Base-by-base conservation (phyloP, 2,113 vertebrate species). In the Rhea americana region DNA sequence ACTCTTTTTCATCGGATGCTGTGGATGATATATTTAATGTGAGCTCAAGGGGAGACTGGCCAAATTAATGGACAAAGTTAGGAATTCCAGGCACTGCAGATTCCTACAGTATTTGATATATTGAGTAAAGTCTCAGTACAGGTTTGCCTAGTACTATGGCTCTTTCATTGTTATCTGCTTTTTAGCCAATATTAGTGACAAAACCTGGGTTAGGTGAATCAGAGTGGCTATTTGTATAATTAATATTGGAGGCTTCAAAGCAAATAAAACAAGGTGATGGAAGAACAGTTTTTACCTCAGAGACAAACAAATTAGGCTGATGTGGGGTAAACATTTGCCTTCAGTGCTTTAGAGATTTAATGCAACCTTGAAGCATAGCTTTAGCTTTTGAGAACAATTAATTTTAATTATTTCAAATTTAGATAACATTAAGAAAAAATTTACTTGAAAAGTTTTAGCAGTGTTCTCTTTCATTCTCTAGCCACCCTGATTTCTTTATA, bases 141-240 rank as follows among this genome's bases (percentile, higher is more conserved):
- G 25, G 1, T 8, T 70, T 71, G 0, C 13, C 5, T 78, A 18
- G 3, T 51, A 5, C 67, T 75, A 19, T 1, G 79, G 24, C 3
- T 10, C 10, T 43, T 28, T 8, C 9, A 3, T 66, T 68, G 1
- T 4, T n/a, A 72, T 92, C 62, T 51, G 35, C 3, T 75, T 91
- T 71, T 25, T 9, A 28, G 39, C 24, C 14, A 67, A 18, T 63
- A 1, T 26, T 62, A 56, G 4, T 0, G 1, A 39, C 8, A 85
- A 9, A 58, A 58, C 6, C 28, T 58, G 14, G 18, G 10, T 18
- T 19, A 50, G 35, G 22, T 47, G 45, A n/a, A 67, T 15, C 43
- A 10, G 15, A 78, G 50, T 37, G 10, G 24, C 24, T 78, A 48
- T 9, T 71, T 21, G 25, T 16, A 26, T 13, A 3, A 45, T 6